Evolutionary conservation across 2,888 invertebrate species (phyloP), one percentile per base, ranked within the genome.

Genomic region (Dryadula phaetusa): DNA sequence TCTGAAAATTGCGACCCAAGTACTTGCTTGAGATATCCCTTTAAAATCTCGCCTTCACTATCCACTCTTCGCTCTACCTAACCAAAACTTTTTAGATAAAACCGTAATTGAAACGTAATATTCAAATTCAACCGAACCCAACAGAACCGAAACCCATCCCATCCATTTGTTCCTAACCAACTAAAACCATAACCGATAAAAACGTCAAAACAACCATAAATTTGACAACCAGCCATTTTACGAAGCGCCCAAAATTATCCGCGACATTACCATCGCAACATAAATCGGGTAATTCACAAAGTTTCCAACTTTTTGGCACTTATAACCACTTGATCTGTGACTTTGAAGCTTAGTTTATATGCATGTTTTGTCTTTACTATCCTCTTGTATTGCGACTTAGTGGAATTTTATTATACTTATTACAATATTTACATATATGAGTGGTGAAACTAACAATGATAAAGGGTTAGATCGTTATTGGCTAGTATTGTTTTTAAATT

Each of bases 251-350:
- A 67, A 70, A 67, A 70, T 76, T 72, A 75, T 66, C 64, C 75
- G 69, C 49, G 67, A 66, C 72, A 75, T 76, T 76, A 75, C 71
- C 74, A 74, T 71, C 73, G 70, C 66, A 66, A 70, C 76, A 76
- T 76, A 76, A 76, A 76, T 74, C 69, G 71, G 72, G 65, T 73
- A 71, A 75, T 71, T 72, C 70, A 70, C 56, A 58, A 74, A 75
- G 74, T 74, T 72, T 46, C 69, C 70, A 71, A 75, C 70, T 72
- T 76, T 67, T 72, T 73, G 77, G 73, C 75, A 72, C 56, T 70
- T 62, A 53, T 14, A 52, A 61, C 69, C 64, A 49, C 68, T 62
- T 52, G 58, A 69, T 56, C 56, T 56, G 56, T 25, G 56, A 56
- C 56, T 56, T 40, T 22, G 22, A 65, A 62, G 69, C 56, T 22